Conservation (phyloP, 1,140 invertebrate species). For the Vollenhovia emeryi region DNA sequence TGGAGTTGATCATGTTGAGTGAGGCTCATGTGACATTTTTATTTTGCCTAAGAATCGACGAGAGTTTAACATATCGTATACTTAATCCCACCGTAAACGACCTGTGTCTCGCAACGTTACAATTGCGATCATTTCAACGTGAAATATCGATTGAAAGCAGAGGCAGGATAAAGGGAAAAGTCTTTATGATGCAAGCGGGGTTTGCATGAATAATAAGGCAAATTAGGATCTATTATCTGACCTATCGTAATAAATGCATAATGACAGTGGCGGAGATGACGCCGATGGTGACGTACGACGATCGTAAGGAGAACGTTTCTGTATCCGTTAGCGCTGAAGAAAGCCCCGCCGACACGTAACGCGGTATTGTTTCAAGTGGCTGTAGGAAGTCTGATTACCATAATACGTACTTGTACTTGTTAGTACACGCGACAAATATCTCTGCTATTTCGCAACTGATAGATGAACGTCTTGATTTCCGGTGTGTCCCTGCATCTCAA, state of each 20-base stretch:
- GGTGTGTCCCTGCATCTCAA: neutral
- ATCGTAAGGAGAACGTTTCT: slow-evolving; percentile 40
- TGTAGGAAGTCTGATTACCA: slow-evolving; percentile 56
- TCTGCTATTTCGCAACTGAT: slow-evolving; percentile 33
- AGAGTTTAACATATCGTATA: neutral
- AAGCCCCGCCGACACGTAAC: slow-evolving; percentile 24
- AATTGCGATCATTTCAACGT: neutral
- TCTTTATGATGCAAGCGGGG: slow-evolving; percentile 35
- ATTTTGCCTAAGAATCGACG: neutral
- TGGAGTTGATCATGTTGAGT: neutral
- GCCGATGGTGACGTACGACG: slow-evolving; percentile 1
- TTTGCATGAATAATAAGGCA: slow-evolving; percentile 56
- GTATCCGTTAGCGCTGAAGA: slow-evolving; percentile 36
- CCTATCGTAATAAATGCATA: slow-evolving; percentile 66
- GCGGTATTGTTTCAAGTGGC: slow-evolving; percentile 51
- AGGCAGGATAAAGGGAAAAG: slow-evolving; percentile 1
- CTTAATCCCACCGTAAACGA: neutral
- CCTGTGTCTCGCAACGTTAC: neutral
- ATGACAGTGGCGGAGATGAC: slow-evolving; percentile 48
- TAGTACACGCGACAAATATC: slow-evolving; percentile 27
- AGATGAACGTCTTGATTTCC: slow-evolving; percentile 32
- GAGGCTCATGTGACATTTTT: neutral
- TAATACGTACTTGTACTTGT: slow-evolving; percentile 55
- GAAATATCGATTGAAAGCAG: slow-evolving; percentile 1
- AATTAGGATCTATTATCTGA: slow-evolving; percentile 59